Evolutionary conservation across 2,113 vertebrate genomes (phyloP).

Genomic region (Clarias batrachus): DNA sequence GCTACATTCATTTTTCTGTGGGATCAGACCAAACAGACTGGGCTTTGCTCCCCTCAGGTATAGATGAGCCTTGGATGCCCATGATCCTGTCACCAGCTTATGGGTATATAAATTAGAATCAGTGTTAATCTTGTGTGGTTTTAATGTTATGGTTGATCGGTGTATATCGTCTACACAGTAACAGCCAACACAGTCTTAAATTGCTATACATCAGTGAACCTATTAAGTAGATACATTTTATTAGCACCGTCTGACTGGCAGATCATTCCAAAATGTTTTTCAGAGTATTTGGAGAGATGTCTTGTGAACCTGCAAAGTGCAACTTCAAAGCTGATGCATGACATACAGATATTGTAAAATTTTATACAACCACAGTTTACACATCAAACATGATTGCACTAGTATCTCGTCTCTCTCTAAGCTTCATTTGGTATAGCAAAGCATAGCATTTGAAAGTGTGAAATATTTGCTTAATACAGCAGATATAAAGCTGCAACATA

Average conservation of each 20-base stretch:
- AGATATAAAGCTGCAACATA: neutral
- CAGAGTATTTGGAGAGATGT: neutral
- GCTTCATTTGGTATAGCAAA: neutral
- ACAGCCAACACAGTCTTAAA: too few relatives aligned
- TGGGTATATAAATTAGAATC: too few relatives aligned
- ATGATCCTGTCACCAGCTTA: too few relatives aligned
- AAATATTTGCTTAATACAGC: neutral
- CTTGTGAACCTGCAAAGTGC: neutral
- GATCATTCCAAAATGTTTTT: neutral
- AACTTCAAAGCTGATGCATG: neutral
- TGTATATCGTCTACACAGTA: neutral
- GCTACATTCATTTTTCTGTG: too few relatives aligned
- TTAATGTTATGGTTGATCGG: too few relatives aligned
- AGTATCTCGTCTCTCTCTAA: neutral
- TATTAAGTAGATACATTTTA: neutral
- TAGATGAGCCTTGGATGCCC: too few relatives aligned
- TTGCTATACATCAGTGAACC: neutral
- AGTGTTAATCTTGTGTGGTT: too few relatives aligned
- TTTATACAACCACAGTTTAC: neutral
- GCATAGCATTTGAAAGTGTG: neutral
- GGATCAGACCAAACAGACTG: too few relatives aligned
- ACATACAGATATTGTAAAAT: neutral
- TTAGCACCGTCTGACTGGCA: neutral
- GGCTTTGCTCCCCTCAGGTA: too few relatives aligned
- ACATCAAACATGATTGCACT: neutral